Evolutionary conservation across 2,797 vertebrate species (phyloP).

Genomic region (Sylvilagus floridanus): DNA sequence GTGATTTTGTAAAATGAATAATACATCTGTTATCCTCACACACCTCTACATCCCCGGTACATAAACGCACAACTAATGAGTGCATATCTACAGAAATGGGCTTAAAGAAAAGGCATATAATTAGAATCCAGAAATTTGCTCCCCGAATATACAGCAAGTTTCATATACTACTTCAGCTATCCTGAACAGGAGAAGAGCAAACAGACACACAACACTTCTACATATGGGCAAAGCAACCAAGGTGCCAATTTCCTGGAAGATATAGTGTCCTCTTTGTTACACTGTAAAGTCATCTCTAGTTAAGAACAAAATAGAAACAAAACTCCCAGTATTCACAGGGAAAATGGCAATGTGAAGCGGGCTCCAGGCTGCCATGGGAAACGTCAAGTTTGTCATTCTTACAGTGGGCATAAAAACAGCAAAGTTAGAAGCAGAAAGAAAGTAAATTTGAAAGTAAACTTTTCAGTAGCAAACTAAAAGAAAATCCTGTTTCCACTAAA

Average conservation of each 20-base stretch:
- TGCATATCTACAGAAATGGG: conserved; percentile 42
- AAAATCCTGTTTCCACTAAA: conserved; percentile 31
- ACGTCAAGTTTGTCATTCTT: conserved; percentile 44
- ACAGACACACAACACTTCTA: conserved; percentile 38
- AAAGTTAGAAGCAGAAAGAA: conserved; percentile 66
- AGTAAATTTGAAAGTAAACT: conserved; percentile 57
- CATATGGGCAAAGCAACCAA: conserved; percentile 54
- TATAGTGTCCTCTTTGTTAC: conserved; percentile 52
- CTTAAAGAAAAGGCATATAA: conserved; percentile 50
- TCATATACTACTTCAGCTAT: conserved; percentile 22
- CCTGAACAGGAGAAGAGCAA: conserved; percentile 48
- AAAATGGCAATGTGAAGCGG: conserved; percentile 61
- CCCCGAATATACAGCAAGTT: conserved; percentile 59
- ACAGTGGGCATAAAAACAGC: conserved; percentile 56
- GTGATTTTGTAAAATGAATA: conserved; percentile 50
- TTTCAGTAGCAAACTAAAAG: conserved; percentile 59
- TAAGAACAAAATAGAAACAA: conserved; percentile 64
- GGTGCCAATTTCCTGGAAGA: conserved; percentile 54
- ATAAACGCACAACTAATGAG: conserved; percentile 59
- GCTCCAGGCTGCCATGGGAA: conserved; percentile 14
- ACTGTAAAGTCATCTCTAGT: conserved; percentile 45
- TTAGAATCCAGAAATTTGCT: conserved; percentile 52
- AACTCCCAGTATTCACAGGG: conserved; percentile 53
- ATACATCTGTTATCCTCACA: conserved; percentile 28
- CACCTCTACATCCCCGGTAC: not conserved